Evolutionary conservation across 2,113 vertebrate species (phyloP).

Genomic region (Cephalopholis sonnerati): DNA sequence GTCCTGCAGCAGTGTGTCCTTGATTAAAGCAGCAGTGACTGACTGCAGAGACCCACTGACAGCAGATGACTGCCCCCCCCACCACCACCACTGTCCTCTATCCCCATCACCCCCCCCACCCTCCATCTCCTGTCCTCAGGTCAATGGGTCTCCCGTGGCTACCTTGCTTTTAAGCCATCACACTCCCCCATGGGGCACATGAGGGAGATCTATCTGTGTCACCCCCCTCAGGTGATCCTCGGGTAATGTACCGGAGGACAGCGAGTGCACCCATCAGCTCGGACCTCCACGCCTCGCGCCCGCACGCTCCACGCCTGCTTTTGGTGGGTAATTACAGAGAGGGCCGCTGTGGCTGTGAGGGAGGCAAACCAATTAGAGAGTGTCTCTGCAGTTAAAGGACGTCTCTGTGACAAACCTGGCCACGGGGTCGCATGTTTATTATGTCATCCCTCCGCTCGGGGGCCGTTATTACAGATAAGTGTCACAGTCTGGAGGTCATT

Average conservation of each 20-base stretch:
- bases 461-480: slow-evolving; percentile 70
- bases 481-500: slow-evolving; percentile 68
- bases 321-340: slow-evolving; percentile 71
- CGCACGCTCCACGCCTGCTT: slow-evolving; percentile 36
- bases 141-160: slow-evolving; percentile 76
- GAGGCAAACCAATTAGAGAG: slow-evolving; percentile 82
- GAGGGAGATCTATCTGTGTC: slow-evolving; percentile 81
- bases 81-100: too few relatives aligned
- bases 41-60: slow-evolving; percentile 84
- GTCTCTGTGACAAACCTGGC: slow-evolving; percentile 70
- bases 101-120: neutral
- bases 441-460: slow-evolving; percentile 66
- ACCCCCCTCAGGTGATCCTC: slow-evolving; percentile 70
- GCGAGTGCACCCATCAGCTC: slow-evolving; percentile 66
- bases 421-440: slow-evolving; percentile 81
- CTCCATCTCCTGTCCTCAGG: slow-evolving; percentile 70
- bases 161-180: slow-evolving; percentile 81
- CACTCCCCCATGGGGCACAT: slow-evolving; percentile 73
- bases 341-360: slow-evolving; percentile 24
- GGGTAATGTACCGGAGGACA: slow-evolving; percentile 78
- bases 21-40: slow-evolving; percentile 95
- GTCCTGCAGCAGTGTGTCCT: slow-evolving; percentile 87
- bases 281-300: slow-evolving; percentile 40
- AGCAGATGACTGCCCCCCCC: slow-evolving; percentile 84
- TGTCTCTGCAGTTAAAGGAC: slow-evolving; percentile 75